These are phyloP conservation scores for Chromoteleia sp. DNA, from an alignment of 2,888 invertebrate genomes.

Conservation along the genomic window DNA sequence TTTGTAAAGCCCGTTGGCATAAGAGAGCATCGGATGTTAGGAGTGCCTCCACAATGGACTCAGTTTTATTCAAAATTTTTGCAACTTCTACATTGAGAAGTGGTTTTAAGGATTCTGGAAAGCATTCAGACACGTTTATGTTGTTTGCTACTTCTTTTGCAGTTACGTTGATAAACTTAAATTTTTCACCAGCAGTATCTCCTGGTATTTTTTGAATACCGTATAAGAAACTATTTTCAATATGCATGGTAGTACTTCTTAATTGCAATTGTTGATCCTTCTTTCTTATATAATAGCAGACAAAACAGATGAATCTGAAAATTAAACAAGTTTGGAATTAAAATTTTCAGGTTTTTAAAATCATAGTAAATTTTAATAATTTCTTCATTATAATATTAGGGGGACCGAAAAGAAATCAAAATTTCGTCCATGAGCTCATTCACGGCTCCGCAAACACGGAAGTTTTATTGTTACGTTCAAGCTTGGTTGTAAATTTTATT, in stretches of 20 bases:
- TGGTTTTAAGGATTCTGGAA: constrained; percentile 73
- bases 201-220: constrained; percentile 79
- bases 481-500: too few species aligned
- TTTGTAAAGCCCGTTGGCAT: constrained; percentile 76
- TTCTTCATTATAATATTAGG: too few species aligned
- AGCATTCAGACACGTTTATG: neutral
- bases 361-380: too few species aligned
- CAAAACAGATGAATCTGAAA: too few species aligned
- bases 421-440: too few species aligned
- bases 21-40: constrained; percentile 77
- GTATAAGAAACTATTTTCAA: constrained; percentile 58
- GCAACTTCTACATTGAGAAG: constrained; percentile 75
- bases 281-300: too few species aligned
- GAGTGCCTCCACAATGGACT: constrained; percentile 75
- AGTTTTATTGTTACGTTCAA: too few species aligned
- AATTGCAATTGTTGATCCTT: too few species aligned
- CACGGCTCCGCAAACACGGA: too few species aligned
- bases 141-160: constrained; percentile 29
- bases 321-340: too few species aligned
- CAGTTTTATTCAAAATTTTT: constrained; percentile 67
- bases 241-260: neutral
- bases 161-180: constrained; percentile 72
- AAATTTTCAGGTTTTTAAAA: too few species aligned
- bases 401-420: too few species aligned
- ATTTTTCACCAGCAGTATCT: constrained; percentile 75